These are phyloP conservation scores for Sorex maritimensis DNA, from an alignment of 2,797 vertebrate species.

Conservation along the genomic window DNA sequence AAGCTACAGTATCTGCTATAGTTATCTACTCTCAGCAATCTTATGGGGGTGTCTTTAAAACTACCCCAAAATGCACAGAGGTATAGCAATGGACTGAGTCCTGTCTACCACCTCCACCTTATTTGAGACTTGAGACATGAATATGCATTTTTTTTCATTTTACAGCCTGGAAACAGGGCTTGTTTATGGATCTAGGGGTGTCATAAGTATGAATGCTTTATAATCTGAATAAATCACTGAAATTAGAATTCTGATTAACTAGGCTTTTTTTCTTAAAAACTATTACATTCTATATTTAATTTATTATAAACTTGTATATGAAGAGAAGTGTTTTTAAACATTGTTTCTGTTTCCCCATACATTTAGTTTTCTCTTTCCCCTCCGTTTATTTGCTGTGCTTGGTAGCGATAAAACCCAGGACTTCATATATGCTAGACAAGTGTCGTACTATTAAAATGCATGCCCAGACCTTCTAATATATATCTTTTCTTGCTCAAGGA, in stretches of 20 bases:
- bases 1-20: neutral
- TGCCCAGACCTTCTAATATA: too few relatives aligned
- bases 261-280: neutral
- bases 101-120: neutral
- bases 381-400: too few relatives aligned
- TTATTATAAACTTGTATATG: neutral
- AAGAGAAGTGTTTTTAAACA: neutral
- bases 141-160: neutral
- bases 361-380: too few relatives aligned
- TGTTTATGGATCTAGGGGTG: neutral
- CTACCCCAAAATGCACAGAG: neutral
- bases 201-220: constrained; percentile 23
- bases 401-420: too few relatives aligned
- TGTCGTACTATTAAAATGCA: too few relatives aligned
- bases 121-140: neutral
- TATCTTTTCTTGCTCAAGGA: constrained; percentile 37
- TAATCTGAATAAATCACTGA: neutral
- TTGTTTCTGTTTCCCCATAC: neutral
- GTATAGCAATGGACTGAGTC: neutral
- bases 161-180: neutral
- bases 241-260: constrained; percentile 39
- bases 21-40: neutral
- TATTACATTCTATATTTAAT: neutral
- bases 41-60: neutral
- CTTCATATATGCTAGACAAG: too few relatives aligned